Evolutionary conservation across 2,888 invertebrate species (phyloP).

Genomic region (Dicranocentrus wangi): DNA sequence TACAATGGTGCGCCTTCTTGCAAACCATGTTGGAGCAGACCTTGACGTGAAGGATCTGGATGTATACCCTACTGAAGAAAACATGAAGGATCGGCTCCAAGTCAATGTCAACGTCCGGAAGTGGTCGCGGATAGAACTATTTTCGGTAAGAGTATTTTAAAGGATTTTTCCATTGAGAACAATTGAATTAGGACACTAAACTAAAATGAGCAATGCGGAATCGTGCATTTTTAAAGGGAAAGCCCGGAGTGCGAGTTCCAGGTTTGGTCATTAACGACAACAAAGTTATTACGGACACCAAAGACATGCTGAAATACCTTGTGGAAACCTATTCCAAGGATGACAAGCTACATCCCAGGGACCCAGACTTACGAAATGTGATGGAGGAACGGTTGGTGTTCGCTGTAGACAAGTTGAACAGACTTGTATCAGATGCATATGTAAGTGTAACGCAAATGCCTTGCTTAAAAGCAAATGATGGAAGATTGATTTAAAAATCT

Average conservation of each 20-base stretch:
- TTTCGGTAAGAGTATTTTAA: constrained; percentile 1
- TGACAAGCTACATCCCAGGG: not conserved
- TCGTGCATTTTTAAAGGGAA: not conserved
- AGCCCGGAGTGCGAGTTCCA: not conserved
- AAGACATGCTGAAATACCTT: not conserved
- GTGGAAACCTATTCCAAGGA: not conserved
- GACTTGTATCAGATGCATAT: not conserved
- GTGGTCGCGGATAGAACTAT: not conserved
- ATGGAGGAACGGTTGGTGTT: not conserved
- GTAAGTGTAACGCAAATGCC: not conserved
- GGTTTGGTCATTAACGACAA: not conserved
- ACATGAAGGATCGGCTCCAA: not conserved
- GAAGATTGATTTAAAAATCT: too few species aligned
- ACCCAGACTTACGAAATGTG: not conserved
- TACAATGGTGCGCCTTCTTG: not conserved
- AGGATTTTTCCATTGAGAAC: not conserved
- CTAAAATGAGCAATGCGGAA: not conserved
- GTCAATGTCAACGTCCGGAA: not conserved
- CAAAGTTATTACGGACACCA: not conserved
- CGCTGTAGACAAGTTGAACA: not conserved
- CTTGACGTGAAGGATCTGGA: not conserved
- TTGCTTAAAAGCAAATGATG: too few species aligned
- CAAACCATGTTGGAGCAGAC: not conserved
- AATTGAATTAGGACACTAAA: not conserved
- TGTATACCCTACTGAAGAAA: not conserved